phyloP scores from a whole-genome alignment of 2,113 vertebrate genomes.

The Leiothrix lutea region DNA sequence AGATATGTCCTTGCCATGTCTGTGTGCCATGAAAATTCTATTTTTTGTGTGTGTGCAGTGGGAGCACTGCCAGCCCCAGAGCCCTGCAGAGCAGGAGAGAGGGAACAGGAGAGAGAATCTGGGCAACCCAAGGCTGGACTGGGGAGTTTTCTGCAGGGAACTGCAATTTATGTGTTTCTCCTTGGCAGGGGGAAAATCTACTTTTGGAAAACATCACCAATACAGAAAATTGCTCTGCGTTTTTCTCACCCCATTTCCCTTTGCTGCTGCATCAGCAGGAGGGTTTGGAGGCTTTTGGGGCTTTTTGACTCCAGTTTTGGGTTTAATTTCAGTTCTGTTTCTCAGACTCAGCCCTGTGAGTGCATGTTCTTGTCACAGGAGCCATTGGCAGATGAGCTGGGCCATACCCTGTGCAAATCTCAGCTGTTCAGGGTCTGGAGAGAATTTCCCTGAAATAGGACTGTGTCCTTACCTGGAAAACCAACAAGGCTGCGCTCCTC shows the following conservation, averaged over 20 bases:
- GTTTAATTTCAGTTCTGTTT: not conserved
- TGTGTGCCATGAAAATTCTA: too few species aligned
- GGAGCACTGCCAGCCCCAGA: too few species aligned
- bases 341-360: not conserved
- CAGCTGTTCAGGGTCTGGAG: not conserved
- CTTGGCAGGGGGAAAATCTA: not conserved
- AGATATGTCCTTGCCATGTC: too few species aligned
- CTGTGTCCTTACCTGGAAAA: not conserved
- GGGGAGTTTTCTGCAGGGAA: too few species aligned
- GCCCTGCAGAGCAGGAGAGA: too few species aligned
- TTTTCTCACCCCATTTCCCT: not conserved
- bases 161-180: not conserved
- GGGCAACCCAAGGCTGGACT: too few species aligned
- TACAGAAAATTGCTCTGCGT: not conserved
- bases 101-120: too few species aligned
- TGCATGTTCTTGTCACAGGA: not conserved
- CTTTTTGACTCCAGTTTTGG: not conserved
- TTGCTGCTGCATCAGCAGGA: not conserved
- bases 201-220: not conserved
- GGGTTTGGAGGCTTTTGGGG: not conserved
- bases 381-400: not conserved
- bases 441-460: not conserved
- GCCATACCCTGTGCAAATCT: not conserved
- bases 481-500: not conserved
- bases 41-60: too few species aligned